Evolutionary conservation across 2,797 vertebrate genomes (phyloP).

Genomic region (Mormyrops boulengeri): DNA sequence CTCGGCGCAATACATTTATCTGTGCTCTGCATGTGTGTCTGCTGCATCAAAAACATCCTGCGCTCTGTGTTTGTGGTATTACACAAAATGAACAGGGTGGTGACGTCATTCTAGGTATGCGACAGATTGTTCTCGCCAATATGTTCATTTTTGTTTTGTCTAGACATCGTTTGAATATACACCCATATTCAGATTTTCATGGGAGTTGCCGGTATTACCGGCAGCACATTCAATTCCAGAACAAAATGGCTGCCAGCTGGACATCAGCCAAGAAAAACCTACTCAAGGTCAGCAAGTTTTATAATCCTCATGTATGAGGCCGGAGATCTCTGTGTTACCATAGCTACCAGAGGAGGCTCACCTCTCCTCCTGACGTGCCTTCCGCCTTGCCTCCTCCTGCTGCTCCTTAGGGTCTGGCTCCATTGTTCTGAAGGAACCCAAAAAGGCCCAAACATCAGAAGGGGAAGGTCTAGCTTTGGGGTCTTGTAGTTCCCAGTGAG

Average conservation of each 20-base stretch:
- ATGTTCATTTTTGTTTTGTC: background rate
- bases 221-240: background rate
- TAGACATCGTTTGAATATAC: background rate
- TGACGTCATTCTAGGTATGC: background rate
- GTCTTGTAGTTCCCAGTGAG: background rate
- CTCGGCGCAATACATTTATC: background rate
- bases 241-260: background rate
- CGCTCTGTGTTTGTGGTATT: background rate
- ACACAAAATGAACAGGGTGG: background rate
- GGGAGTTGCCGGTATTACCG: background rate
- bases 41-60: background rate
- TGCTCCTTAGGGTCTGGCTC: constrained; percentile 62
- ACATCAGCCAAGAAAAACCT: background rate
- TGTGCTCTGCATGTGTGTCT: background rate
- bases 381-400: constrained; percentile 65
- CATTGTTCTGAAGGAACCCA: constrained; percentile 52
- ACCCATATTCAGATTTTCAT: background rate
- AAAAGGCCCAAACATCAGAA: background rate
- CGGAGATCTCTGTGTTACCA: background rate
- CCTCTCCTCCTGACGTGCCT: constrained; percentile 77
- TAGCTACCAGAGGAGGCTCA: constrained; percentile 41
- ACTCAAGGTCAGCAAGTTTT: background rate
- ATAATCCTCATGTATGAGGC: background rate
- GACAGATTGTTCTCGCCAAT: background rate
- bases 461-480: background rate